A percentile compares a stretch with the other conserved stretches of the same genome.
These are phyloP conservation scores for Tragelaphus eurycerus DNA, from an alignment of 2,797 vertebrate species.

Conservation along the genomic window DNA sequence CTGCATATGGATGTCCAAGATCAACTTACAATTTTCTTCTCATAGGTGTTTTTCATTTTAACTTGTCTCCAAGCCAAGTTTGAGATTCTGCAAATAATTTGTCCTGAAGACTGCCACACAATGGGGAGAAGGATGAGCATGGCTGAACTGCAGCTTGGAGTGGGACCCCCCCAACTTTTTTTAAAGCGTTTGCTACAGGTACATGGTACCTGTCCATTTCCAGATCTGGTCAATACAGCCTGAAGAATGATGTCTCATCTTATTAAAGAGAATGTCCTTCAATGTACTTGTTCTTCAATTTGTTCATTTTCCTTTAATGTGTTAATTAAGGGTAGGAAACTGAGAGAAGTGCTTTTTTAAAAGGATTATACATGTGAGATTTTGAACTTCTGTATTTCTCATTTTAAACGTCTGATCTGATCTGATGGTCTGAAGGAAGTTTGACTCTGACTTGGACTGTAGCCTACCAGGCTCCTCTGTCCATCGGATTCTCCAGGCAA, in stretches of 20 bases:
- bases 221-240: not conserved
- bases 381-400: not conserved
- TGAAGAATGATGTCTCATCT: not conserved
- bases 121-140: not conserved
- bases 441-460: not conserved
- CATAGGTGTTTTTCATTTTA: not conserved
- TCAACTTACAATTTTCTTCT: conserved; percentile 34
- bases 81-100: conserved; percentile 7
- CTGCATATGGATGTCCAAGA: not conserved
- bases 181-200: not conserved
- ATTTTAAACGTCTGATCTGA: not conserved
- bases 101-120: not conserved
- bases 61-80: conserved; percentile 25
- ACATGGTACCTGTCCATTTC: not conserved
- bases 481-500: not conserved
- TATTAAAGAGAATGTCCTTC: conserved; percentile 18
- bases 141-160: not conserved
- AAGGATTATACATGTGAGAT: not conserved
- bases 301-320: not conserved
- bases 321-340: conserved; percentile 32
- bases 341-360: not conserved
- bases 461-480: not conserved
- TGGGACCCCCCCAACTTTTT: accelerated
- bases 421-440: no score
- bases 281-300: not conserved